Conservation (phyloP, 2,113 vertebrate genomes). For the Callipepla californica region DNA sequence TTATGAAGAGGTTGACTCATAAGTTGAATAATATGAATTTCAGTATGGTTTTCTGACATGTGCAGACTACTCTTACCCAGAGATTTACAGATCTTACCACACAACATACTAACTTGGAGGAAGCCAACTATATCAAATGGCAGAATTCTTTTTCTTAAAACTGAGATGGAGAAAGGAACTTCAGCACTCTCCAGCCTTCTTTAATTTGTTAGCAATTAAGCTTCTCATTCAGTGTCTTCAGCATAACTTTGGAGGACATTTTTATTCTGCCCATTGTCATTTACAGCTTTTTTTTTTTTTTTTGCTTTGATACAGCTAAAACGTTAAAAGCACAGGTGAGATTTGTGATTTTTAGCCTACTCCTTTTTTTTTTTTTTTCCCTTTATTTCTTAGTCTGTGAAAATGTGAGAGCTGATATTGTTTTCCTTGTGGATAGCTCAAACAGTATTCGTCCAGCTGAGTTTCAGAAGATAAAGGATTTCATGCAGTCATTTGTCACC, state of each 20-base stretch:
- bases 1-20: background rate
- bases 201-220: background rate
- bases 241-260: background rate
- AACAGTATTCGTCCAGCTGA: constrained; percentile 76
- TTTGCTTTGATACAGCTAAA: background rate
- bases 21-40: no score
- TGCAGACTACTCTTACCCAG: background rate
- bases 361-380: background rate
- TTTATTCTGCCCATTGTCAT: background rate
- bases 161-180: background rate
- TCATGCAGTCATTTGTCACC: constrained; percentile 78
- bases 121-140: background rate
- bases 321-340: background rate
- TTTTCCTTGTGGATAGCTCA: constrained; percentile 88
- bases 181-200: background rate
- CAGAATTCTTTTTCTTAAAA: background rate
- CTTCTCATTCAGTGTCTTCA: background rate
- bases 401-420: constrained; percentile 79
- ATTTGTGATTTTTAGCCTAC: background rate
- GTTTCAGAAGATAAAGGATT: constrained; percentile 84
- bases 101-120: no score
- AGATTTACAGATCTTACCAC: background rate
- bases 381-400: constrained; percentile 78
- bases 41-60: background rate
- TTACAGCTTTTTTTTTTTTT: background rate